Base-by-base conservation (phyloP, 2,888 invertebrate genomes). In the Oxyteleia sp. region DNA sequence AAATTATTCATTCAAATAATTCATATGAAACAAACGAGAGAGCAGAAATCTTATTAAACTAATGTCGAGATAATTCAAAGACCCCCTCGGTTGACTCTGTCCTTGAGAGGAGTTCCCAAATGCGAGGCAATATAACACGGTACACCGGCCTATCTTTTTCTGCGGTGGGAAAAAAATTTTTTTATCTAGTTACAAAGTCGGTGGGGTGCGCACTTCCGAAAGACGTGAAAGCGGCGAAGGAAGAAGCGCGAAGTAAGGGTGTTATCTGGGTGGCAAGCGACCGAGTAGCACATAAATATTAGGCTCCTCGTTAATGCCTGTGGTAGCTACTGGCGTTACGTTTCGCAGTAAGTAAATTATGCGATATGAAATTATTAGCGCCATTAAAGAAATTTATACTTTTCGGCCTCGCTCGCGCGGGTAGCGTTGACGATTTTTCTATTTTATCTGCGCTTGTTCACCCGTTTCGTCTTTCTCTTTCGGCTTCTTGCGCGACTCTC, bases 291-390 rank as follows among this genome's bases (percentile, higher is more conserved):
- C 93, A 93, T 93, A 93, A 93, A 93, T 93, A 93, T 93, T 92
- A 92, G 93, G 91, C 92, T 93, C 91, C 93, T 93, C 93, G 93
- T 93, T 93, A 93, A 93, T 93, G 93, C 93, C 89, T 91, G 89
- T 89, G 91, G 90, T 91, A 92, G 92, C 93, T 93, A 93, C 93
- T 91, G 91, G 93, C 93, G 93, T 93, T 93, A 93, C 93, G 93
- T 93, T 93, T 93, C 93, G 92, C 93, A 93, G 93, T 93, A 93
- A 93, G 93, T 93, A 93, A 93, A 93, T 93, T 93, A 93, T 90
- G 92, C 93, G 93, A 93, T 93, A 93, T 93, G 93, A 93, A 93
- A 93, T 93, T 93, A 93, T 93, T 93, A 93, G 93, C 91, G 89
- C 91, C 93, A 92, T 93, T 93, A 93, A 93, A 93, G 93, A 93